A percentile compares a stretch with the other conserved stretches of the same genome.
These are phyloP conservation scores for Polymixis lichenea DNA, from an alignment of 2,888 invertebrate species.

Conservation along the genomic window DNA sequence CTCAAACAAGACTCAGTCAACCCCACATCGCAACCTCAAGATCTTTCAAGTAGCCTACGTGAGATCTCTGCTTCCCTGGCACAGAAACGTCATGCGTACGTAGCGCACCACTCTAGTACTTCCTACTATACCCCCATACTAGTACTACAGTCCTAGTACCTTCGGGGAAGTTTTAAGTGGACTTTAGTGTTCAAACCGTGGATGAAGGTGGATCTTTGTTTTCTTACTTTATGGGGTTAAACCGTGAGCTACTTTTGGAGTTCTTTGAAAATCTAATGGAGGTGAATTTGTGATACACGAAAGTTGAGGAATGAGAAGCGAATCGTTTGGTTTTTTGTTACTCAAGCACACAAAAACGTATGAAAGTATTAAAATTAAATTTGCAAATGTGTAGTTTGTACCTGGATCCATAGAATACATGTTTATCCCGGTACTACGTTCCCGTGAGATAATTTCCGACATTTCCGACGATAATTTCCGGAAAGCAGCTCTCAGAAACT, in stretches of 20 bases:
- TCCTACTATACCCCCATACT: constrained; percentile 3
- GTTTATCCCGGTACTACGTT: too few relatives aligned
- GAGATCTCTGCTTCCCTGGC: constrained; percentile 56
- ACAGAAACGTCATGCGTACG: constrained; percentile 39
- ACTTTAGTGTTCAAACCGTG: constrained; percentile 36
- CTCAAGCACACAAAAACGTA: too few relatives aligned
- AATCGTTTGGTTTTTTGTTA: too few relatives aligned
- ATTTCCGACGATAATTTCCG: too few relatives aligned
- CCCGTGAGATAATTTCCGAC: too few relatives aligned
- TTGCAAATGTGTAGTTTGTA: too few relatives aligned
- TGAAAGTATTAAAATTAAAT: too few relatives aligned
- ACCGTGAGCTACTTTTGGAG: not conserved
- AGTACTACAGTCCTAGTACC: constrained; percentile 35
- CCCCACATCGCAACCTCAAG: constrained; percentile 18
- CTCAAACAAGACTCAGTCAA: constrained; percentile 17
- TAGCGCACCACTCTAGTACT: constrained; percentile 38
- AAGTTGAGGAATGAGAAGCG: not conserved
- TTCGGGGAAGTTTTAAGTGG: constrained; percentile 42
- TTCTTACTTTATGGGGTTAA: not conserved
- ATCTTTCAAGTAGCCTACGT: constrained; percentile 28
- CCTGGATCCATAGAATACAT: too few relatives aligned
- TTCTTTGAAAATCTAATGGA: not conserved
- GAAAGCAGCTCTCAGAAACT: too few relatives aligned
- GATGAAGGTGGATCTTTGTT: constrained; percentile 1
- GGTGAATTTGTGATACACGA: not conserved